These are phyloP conservation scores for Anorthoa munda DNA, from an alignment of 2,888 invertebrate species.

Conservation along the genomic window DNA sequence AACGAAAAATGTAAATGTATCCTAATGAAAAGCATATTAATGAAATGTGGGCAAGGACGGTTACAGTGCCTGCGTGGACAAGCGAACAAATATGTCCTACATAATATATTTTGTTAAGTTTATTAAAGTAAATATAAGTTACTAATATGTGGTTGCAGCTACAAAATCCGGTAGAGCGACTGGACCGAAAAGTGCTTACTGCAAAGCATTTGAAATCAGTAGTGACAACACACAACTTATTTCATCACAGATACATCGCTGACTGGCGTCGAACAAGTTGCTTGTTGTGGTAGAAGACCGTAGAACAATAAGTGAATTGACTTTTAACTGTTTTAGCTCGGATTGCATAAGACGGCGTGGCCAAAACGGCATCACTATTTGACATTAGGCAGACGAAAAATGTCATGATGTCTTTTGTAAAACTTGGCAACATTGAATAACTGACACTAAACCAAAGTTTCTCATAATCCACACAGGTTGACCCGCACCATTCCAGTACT, in stretches of 20 bases:
- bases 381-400: not conserved
- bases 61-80: slow-evolving; percentile 29
- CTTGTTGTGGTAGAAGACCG: too few relatives aligned
- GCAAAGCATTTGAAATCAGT: not conserved
- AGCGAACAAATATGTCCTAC: not conserved
- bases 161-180: not conserved
- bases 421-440: not conserved
- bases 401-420: not conserved
- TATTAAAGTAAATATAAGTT: not conserved
- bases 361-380: too few relatives aligned
- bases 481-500: slow-evolving; percentile 71
- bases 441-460: not conserved
- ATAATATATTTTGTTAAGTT: not conserved
- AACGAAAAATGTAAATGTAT: slow-evolving; percentile 30
- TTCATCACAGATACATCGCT: not conserved
- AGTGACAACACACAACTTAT: not conserved
- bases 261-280: too few relatives aligned
- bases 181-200: not conserved
- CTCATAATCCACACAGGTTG: slow-evolving; percentile 33
- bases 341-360: too few relatives aligned
- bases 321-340: too few relatives aligned
- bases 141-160: not conserved
- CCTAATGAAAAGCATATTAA: slow-evolving; percentile 47
- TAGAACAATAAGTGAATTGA: too few relatives aligned
- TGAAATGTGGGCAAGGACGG: slow-evolving; percentile 24